A percentile compares a stretch with the other conserved stretches of the same genome.
These are phyloP conservation scores for Bombyx mandarina DNA, from an alignment of 1,140 invertebrate genomes.

Conservation along the genomic window DNA sequence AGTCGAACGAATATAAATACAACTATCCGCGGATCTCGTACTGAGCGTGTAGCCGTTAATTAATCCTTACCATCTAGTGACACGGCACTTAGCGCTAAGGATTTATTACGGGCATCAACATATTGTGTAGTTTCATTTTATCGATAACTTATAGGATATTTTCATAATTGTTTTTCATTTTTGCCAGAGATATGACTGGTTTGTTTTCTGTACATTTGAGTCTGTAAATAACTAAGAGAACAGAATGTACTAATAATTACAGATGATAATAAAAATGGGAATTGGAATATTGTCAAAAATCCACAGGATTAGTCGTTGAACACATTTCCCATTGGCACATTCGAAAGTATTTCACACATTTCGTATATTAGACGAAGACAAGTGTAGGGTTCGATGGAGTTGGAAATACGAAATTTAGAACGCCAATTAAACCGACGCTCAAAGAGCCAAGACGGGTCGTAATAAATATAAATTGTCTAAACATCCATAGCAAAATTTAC, in stretches of 20 bases:
- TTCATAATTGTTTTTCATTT: no score
- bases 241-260: no score
- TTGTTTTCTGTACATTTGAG: no score
- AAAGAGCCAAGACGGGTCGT: constrained; percentile 23
- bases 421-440: constrained; percentile 29
- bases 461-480: constrained; percentile 50
- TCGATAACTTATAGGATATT: no score
- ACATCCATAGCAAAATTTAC: constrained; percentile 44
- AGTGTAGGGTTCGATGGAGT: constrained; percentile 20
- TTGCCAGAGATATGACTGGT: no score
- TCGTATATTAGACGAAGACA: constrained; percentile 3
- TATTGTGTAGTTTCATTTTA: background rate
- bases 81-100: constrained; percentile 8
- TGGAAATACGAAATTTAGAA: constrained; percentile 21
- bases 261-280: no score
- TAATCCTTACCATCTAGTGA: constrained; percentile 26
- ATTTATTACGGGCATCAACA: constrained; percentile 20
- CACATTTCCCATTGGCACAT: no score
- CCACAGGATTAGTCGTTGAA: no score
- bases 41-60: constrained; percentile 36
- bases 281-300: no score
- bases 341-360: no score
- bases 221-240: no score
- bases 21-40: constrained; percentile 37
- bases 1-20: constrained; percentile 30